These are phyloP conservation scores for Rhagoletis pomonella DNA, from an alignment of 1,140 invertebrate genomes.

Conservation along the genomic window DNA sequence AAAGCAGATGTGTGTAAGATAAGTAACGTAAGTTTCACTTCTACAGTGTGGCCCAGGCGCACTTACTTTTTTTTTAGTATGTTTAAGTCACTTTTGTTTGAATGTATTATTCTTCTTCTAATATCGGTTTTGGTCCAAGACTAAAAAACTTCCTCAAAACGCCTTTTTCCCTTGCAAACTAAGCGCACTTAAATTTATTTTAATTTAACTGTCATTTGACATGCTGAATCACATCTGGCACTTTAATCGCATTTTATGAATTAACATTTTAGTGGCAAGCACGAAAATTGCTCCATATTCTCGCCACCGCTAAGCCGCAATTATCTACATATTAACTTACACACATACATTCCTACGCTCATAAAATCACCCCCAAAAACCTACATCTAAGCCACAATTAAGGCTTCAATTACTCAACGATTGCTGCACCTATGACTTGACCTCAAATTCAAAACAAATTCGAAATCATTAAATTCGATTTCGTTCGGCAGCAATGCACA, in stretches of 20 bases:
- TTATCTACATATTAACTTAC: neutral
- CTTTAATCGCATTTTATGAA: neutral
- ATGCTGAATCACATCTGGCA: too few relatives aligned
- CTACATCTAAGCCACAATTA: conserved; percentile 36
- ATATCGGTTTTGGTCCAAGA: too few relatives aligned
- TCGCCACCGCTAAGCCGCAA: neutral
- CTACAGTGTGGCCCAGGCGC: too few relatives aligned
- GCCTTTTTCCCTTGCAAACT: too few relatives aligned
- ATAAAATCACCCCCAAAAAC: neutral
- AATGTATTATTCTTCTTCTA: too few relatives aligned
- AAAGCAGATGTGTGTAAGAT: too few relatives aligned
- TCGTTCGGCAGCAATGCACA: neutral
- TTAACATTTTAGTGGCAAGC: neutral
- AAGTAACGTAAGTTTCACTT: too few relatives aligned
- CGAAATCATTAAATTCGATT: conserved; percentile 42
- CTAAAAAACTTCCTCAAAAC: too few relatives aligned
- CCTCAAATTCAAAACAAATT: conserved; percentile 27
- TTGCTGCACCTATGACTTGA: conserved; percentile 22
- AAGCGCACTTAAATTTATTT: too few relatives aligned
- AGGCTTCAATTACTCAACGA: conserved; percentile 21
- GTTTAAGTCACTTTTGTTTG: too few relatives aligned
- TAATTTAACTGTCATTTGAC: too few relatives aligned
- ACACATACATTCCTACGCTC: neutral
- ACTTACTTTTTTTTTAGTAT: too few relatives aligned
- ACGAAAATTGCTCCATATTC: neutral